Evolutionary conservation across 1,140 invertebrate species (phyloP).

Genomic region (Hypsibius dujardini): DNA sequence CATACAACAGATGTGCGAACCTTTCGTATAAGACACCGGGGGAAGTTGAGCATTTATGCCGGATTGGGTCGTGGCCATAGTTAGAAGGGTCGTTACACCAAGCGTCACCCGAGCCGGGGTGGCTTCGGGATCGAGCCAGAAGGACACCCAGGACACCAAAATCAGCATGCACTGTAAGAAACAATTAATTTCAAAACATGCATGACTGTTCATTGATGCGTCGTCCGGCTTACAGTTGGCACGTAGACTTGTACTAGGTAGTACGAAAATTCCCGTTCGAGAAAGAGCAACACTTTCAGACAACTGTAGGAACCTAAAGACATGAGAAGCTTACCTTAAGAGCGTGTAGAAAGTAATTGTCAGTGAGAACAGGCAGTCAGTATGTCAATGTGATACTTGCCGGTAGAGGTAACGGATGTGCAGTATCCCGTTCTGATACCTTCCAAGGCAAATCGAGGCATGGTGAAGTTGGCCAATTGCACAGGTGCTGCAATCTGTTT

Average conservation of each 20-base stretch:
- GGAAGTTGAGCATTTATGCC: conserved; percentile 89
- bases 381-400: not conserved
- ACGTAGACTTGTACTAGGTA: conserved; percentile 38
- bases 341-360: not conserved
- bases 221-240: conserved; percentile 23
- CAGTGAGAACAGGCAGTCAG: not conserved
- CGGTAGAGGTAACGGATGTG: conserved; percentile 22
- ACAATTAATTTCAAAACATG: conserved; percentile 27
- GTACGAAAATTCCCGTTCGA: conserved; percentile 36
- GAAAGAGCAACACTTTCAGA: conserved; percentile 27
- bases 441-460: conserved; percentile 33
- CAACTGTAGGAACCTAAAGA: conserved; percentile 29
- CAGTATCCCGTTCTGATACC: conserved; percentile 34
- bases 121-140: conserved; percentile 40
- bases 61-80: conserved; percentile 91
- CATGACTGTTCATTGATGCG: not conserved
- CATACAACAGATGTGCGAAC: conserved; percentile 6
- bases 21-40: conserved; percentile 83
- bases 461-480: conserved; percentile 30
- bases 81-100: conserved; percentile 81
- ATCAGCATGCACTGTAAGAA: conserved; percentile 37
- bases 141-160: conserved; percentile 42
- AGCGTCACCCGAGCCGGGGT: conserved; percentile 44
- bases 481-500: conserved; percentile 29
- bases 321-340: not conserved